phyloP scores from a whole-genome alignment of 2,888 invertebrate species.

The Hanleya hanleyi region DNA sequence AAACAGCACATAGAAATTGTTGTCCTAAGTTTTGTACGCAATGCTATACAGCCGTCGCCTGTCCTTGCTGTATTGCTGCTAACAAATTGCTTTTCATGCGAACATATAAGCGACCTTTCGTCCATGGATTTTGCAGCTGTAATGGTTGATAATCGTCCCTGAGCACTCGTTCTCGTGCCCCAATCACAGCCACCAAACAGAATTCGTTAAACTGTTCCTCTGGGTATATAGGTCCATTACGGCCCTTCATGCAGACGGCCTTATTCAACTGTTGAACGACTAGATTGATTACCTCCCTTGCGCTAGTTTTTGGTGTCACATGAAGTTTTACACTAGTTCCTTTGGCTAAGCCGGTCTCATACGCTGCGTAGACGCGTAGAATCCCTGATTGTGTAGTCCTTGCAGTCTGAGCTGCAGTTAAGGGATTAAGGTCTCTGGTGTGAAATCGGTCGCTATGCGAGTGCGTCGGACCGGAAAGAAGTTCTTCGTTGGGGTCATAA shows the following conservation, averaged over 20 bases:
- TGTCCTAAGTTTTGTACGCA: no score
- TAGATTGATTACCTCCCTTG: slow-evolving; percentile 94
- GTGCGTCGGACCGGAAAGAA: slow-evolving; percentile 1
- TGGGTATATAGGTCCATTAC: slow-evolving; percentile 85
- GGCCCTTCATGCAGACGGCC: slow-evolving; percentile 71
- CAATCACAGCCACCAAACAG: slow-evolving; percentile 96
- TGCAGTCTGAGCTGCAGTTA: neutral
- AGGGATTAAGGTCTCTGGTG: neutral
- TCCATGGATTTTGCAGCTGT: slow-evolving; percentile 96
- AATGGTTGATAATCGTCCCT: slow-evolving; percentile 95
- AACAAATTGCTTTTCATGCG: slow-evolving; percentile 85
- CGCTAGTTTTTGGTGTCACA: slow-evolving; percentile 93
- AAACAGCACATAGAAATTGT: no score
- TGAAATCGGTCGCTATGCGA: slow-evolving; percentile 2
- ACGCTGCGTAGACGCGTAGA: slow-evolving; percentile 93
- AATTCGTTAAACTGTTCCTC: slow-evolving; percentile 88
- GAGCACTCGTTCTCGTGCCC: slow-evolving; percentile 93
- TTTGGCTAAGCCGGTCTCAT: slow-evolving; percentile 93
- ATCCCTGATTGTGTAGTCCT: slow-evolving; percentile 57
- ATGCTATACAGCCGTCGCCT: slow-evolving; percentile 72
- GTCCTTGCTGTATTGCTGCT: slow-evolving; percentile 73
- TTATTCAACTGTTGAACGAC: slow-evolving; percentile 94
- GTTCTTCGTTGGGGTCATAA: slow-evolving; percentile 64
- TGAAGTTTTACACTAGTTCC: slow-evolving; percentile 95
- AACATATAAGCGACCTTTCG: slow-evolving; percentile 93